Evolutionary conservation across 2,888 invertebrate genomes (phyloP), one percentile per base, ranked within the genome.

Genomic region (Ctenicera cuprea): DNA sequence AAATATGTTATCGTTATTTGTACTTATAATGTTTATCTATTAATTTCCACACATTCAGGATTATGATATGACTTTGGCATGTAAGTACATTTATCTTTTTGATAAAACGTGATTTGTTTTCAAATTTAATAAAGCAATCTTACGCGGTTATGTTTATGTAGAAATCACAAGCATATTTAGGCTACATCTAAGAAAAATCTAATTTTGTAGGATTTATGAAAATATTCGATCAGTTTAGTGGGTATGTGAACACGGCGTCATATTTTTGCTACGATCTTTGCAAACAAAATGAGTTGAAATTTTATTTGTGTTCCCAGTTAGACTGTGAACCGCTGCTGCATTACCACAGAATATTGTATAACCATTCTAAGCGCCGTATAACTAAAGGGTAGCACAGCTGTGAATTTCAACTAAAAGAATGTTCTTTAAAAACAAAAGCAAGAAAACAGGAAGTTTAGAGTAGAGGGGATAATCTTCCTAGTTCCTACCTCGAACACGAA

Each of bases 391-490:
- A 78, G 75, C 78, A 75, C 80, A 80, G 80, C 80, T 78, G 76
- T 76, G 77, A 77, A 77, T 78, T 80, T 74, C 70, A 79, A 78
- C 76, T 74, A 76, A 76, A 78, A 77, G 75, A 76, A 73, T 74
- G 64, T 77, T 80, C 77, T 77, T 77, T 77, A 78, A 83, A 82
- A 83, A 83, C 82, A 83, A 82, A 83, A 82, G 80, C 80, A 82
- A 79, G 81, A 82, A 81, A 82, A 82, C 80, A 82, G 79, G 70
- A 67, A 76, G 64, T 76, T 59, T 66, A 71, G 50, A 76, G 61
- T 62, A 72, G 63, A 70, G 71, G 73, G 66, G 68, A 79, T 79
- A 80, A 80, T 80, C 78, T 80, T 75, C 64, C 79, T 77, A 79
- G 78, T 80, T 75, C 45, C 77, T 76, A 79, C 79, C 79, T 80